Evolutionary conservation across 1,140 invertebrate genomes (phyloP).

Genomic region (Elysia chlorotica): DNA sequence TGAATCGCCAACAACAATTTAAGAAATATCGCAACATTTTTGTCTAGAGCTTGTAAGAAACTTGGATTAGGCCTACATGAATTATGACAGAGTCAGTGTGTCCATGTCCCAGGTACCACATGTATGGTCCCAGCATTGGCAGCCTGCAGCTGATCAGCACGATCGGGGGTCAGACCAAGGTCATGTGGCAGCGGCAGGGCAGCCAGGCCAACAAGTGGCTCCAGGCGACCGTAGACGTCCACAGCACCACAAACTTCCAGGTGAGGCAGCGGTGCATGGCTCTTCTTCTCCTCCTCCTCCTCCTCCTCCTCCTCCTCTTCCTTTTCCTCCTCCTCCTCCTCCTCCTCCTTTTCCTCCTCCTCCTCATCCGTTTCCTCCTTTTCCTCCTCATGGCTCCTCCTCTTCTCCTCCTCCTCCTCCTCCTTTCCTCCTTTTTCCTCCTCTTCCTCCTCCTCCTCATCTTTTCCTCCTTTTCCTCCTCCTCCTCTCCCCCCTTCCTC

Average conservation of each 20-base stretch:
- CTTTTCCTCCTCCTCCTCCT: neutral
- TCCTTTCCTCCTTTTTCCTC: neutral
- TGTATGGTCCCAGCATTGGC: constrained; percentile 13
- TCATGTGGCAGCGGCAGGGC: constrained; percentile 44
- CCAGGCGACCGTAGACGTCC: constrained; percentile 40
- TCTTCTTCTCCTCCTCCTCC: neutral
- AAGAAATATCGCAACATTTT: no score
- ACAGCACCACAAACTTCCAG: constrained; percentile 43
- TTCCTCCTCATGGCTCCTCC: neutral
- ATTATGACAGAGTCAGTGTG: no score
- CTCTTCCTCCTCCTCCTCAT: no score
- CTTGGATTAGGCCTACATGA: no score
- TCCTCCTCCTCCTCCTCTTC: constrained; percentile 15
- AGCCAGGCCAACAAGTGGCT: constrained; percentile 55
- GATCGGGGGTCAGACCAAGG: constrained; percentile 4
- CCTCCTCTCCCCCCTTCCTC: no score
- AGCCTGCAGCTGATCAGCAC: constrained; percentile 15
- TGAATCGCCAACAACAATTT: no score
- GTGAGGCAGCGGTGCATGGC: constrained; percentile 23
- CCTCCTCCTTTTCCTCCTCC: constrained; percentile 25
- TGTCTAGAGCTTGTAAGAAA: no score
- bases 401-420: neutral
- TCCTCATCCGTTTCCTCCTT: neutral
- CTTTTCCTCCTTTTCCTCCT: no score
- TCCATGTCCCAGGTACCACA: constrained; percentile 9